phyloP scores from a whole-genome alignment of 2,888 invertebrate species.

The Latrodectus hesperus region DNA sequence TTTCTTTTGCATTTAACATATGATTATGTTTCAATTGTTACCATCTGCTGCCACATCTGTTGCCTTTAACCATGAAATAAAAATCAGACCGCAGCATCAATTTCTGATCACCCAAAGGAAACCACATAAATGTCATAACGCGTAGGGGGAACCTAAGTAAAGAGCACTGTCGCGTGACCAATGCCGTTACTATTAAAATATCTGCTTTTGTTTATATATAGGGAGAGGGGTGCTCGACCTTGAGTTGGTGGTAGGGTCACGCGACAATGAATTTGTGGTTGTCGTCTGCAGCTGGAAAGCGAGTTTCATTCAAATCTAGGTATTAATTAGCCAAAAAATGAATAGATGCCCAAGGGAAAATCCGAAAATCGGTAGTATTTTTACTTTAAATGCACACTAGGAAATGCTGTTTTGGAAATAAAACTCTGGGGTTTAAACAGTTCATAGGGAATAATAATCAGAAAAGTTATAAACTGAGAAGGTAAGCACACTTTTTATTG shows the following conservation, averaged over 20 bases:
- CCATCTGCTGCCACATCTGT: neutral
- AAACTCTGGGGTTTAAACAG: too few relatives aligned
- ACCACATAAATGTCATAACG: neutral
- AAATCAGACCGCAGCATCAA: constrained; percentile 8
- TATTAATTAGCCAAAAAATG: neutral
- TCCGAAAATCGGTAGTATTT: too few relatives aligned
- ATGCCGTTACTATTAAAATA: constrained; percentile 42
- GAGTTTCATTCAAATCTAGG: neutral
- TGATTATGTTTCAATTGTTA: too few relatives aligned
- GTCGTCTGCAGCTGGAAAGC: constrained; percentile 43
- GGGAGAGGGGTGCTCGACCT: constrained; percentile 31
- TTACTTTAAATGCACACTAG: too few relatives aligned
- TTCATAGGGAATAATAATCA: too few relatives aligned
- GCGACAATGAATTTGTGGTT: constrained; percentile 8
- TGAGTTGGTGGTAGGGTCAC: constrained; percentile 2
- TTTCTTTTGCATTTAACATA: too few relatives aligned
- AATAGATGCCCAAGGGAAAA: too few relatives aligned
- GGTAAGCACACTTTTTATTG: too few relatives aligned
- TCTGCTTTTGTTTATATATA: constrained; percentile 35
- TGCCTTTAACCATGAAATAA: neutral
- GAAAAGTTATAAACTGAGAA: too few relatives aligned
- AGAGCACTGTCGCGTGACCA: constrained; percentile 37
- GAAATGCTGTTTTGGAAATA: too few relatives aligned
- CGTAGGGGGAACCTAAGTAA: neutral
- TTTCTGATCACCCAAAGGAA: neutral